Base-by-base conservation (phyloP, 1,140 invertebrate genomes). In the Aricia agestis region DNA sequence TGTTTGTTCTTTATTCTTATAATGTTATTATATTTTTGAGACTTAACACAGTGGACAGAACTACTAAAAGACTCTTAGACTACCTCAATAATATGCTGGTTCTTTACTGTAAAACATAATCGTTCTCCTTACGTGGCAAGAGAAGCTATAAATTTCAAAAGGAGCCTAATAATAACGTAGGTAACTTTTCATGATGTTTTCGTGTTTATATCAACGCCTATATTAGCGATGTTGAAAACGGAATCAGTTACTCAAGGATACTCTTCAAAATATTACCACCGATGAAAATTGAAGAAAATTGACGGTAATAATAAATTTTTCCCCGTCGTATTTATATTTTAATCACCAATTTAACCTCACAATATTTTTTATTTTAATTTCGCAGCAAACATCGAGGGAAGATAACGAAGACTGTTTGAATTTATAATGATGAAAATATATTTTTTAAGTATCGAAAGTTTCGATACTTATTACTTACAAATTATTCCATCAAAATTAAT, bases 391-490 rank as follows among this genome's bases (percentile, higher is more conserved):
- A 52, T 52, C 13, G 13, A 52, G 11, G 45, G 45, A 9, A 52
- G 45, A 52, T 52, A 52, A 52, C 11, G 41, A 42, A 10, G 45
- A 52, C 45, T 52, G 45, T 52, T 52, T 52, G 45, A 52, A 52
- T 52, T 52, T 52, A 13, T 52, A 52, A 52, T 52, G 45, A 52
- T 52, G 45, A 52, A 52, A n/a, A n/a, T n/a, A 52, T 52, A 52
- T 5, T 52, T 52, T 52, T 6, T 52, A 52, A 52, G 45, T 52
- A 52, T 13, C 10, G 45, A 52, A 52, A 9, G 9, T 2, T 42
- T n/a, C n/a, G n/a, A n/a, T n/a, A n/a, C n/a, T n/a, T n/a, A n/a
- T n/a, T n/a, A n/a, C n/a, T n/a, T n/a, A n/a, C n/a, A n/a, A n/a
- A n/a, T n/a, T n/a, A n/a, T n/a, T n/a, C n/a, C n/a, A n/a, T n/a